phyloP scores from a whole-genome alignment of 2,888 invertebrate species.

The Nebria salina region DNA sequence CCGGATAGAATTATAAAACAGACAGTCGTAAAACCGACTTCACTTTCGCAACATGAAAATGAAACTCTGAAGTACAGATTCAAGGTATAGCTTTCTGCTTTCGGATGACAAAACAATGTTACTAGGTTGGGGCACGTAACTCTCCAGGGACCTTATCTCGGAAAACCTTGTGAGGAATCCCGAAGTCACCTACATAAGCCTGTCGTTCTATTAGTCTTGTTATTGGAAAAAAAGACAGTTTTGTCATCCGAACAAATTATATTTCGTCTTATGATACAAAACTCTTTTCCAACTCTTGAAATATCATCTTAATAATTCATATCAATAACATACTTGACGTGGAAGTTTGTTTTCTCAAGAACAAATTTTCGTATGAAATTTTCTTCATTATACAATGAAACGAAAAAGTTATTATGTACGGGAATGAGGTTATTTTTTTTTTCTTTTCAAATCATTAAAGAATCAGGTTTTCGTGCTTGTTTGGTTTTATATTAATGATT shows the following conservation, averaged over 20 bases:
- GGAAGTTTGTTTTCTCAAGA: background rate
- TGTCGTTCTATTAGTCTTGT: background rate
- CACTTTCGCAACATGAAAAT: background rate
- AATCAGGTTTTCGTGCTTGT: background rate
- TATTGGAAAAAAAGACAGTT: background rate
- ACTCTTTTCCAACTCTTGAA: background rate
- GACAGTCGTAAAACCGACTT: background rate
- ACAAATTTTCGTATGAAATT: background rate
- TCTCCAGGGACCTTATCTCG: background rate
- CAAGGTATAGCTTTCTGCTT: background rate
- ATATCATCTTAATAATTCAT: background rate
- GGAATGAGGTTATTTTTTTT: background rate
- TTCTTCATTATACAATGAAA: background rate
- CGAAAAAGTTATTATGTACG: background rate
- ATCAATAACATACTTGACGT: background rate
- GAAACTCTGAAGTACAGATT: background rate
- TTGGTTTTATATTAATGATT: background rate
- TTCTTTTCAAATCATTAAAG: background rate
- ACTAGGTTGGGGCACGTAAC: background rate
- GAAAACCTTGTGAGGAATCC: background rate
- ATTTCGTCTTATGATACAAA: background rate
- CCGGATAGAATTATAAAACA: background rate
- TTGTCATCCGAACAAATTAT: background rate
- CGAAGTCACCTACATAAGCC: conserved; percentile 1
- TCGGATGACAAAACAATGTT: conserved; percentile 1